phyloP scores from a whole-genome alignment of 64 coral and sea anemone genomes.

The Montipora sp. region DNA sequence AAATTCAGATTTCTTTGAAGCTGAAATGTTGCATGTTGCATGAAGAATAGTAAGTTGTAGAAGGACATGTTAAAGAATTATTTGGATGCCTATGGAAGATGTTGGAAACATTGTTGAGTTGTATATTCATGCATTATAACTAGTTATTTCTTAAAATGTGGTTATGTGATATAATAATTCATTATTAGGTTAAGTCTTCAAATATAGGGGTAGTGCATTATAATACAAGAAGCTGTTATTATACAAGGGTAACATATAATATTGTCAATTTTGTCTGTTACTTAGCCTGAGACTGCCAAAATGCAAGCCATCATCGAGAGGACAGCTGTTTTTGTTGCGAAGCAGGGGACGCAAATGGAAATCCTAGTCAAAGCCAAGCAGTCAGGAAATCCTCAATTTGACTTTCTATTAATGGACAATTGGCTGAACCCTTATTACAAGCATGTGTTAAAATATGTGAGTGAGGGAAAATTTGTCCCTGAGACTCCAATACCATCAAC shows the following conservation, averaged over 20 bases:
- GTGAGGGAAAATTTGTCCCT: slow-evolving; percentile 71
- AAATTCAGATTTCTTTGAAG: too few relatives aligned
- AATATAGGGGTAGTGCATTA: too few relatives aligned
- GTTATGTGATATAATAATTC: too few relatives aligned
- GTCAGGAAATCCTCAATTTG: slow-evolving; percentile 99
- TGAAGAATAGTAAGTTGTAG: too few relatives aligned
- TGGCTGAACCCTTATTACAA: slow-evolving; percentile 97
- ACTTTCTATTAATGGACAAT: slow-evolving; percentile 91
- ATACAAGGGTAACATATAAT: neutral
- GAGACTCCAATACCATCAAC: slow-evolving; percentile 52
- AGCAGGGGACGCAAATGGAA: slow-evolving; percentile 97
- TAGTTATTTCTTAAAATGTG: too few relatives aligned
- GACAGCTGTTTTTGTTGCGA: slow-evolving; percentile 91
- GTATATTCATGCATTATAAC: neutral
- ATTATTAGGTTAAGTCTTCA: too few relatives aligned
- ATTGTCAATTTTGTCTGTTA: neutral
- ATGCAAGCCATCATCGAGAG: slow-evolving; percentile 96
- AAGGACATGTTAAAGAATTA: neutral
- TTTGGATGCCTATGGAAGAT: neutral
- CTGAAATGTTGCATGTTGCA: too few relatives aligned
- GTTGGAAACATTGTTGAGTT: neutral
- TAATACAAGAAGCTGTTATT: too few relatives aligned
- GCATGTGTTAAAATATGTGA: slow-evolving; percentile 81
- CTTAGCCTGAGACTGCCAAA: slow-evolving; percentile 93
- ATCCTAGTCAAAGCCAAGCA: slow-evolving; percentile 98